A percentile compares a stretch with the other conserved stretches of the same genome.
Evolutionary conservation across 92 coral and sea anemone species (phyloP).

Genomic region (Zoanthus sociatus): DNA sequence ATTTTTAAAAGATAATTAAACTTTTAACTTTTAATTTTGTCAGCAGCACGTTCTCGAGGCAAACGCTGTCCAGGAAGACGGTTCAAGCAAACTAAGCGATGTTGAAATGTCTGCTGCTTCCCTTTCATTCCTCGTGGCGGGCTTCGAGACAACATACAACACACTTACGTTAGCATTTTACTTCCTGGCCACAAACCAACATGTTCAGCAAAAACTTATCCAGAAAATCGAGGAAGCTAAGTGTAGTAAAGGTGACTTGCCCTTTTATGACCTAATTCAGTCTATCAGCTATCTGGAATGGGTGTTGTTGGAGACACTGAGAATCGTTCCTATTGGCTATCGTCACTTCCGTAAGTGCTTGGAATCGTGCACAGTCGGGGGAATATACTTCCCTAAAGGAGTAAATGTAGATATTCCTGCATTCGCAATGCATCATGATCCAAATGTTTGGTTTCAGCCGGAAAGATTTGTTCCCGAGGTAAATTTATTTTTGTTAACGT

Average conservation of each 20-base stretch:
- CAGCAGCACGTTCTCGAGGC: conserved; percentile 61
- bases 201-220: conserved; percentile 61
- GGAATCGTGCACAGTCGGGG: conserved; percentile 58
- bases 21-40: background rate
- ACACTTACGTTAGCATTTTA: conserved; percentile 49
- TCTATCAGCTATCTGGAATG: conserved; percentile 62
- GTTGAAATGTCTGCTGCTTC: conserved; percentile 68
- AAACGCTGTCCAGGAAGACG: conserved; percentile 53
- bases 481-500: background rate
- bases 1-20: too few species aligned
- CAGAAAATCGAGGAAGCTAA: conserved; percentile 55
- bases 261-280: conserved; percentile 53
- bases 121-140: conserved; percentile 67
- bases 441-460: conserved; percentile 67
- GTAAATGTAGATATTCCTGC: conserved; percentile 49
- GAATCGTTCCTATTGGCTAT: conserved; percentile 67
- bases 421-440: conserved; percentile 63
- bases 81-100: conserved; percentile 60
- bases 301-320: conserved; percentile 65
- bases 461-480: conserved; percentile 63
- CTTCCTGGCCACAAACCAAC: conserved; percentile 62
- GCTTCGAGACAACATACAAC: conserved; percentile 63
- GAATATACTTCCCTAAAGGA: conserved; percentile 56
- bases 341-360: conserved; percentile 60
- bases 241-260: conserved; percentile 17